These are phyloP conservation scores for Dorcus hopei DNA, from an alignment of 2,888 invertebrate species.

Conservation along the genomic window DNA sequence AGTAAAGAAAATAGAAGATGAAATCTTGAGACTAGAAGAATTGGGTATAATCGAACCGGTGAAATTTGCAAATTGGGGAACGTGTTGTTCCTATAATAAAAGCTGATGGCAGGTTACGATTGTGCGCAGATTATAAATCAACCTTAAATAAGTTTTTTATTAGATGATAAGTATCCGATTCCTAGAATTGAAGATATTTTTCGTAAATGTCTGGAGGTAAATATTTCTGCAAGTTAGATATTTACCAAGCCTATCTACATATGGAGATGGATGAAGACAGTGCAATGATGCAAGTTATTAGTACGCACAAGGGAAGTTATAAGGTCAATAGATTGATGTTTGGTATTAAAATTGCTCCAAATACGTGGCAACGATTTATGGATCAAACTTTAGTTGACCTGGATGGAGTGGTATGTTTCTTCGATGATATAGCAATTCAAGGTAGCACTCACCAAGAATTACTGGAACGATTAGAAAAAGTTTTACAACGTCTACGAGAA, in stretches of 20 bases:
- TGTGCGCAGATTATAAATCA: constrained; percentile 9
- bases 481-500: no score
- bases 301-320: constrained; percentile 33
- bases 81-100: not conserved
- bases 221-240: constrained; percentile 23
- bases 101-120: no score
- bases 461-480: no score
- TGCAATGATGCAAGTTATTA: constrained; percentile 1
- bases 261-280: constrained; percentile 21
- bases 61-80: constrained; percentile 9
- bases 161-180: constrained; percentile 34
- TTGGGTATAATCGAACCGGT: not conserved
- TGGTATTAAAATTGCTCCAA: constrained; percentile 14
- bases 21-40: not conserved
- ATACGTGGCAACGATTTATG: no score
- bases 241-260: constrained; percentile 23
- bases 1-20: no score
- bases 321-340: constrained; percentile 35
- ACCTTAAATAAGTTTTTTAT: constrained; percentile 33
- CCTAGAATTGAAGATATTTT: constrained; percentile 21
- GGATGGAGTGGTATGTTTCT: no score
- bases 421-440: no score
- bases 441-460: no score
- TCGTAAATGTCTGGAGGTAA: constrained; percentile 18
- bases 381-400: no score